Evolutionary conservation across 2,888 invertebrate genomes (phyloP), one percentile per base, ranked within the genome.

Genomic region (Gastracanthus pulcherrimus): DNA sequence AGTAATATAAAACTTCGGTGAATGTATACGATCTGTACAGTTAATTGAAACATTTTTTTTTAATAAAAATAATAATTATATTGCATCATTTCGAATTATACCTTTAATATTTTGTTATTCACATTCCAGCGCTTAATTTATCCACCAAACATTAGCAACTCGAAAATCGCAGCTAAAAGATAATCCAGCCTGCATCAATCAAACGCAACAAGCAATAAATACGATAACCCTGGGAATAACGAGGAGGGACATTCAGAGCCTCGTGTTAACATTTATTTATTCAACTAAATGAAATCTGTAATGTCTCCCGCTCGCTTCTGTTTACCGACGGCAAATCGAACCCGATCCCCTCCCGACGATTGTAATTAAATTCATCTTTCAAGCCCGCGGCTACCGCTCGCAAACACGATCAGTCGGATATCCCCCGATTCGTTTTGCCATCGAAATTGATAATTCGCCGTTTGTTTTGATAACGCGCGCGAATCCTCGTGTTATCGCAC

Each of bases 381-480:
- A 26, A 58, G 48, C 62, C 36, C 26, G 23, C 64, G 36, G 60
- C 19, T 9, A 6, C 7, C 34, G 34, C 34, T n/a, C 23, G 66
- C 60, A 78, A 78, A 66, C 66, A 72, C 34, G 72, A 79, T 72
- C 67, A 67, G 66, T 79, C 55, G 79, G 23, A 60, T 67, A 26
- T 66, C 36, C 67, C 29, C n/a, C 31, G n/a, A 38, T 64, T 78
- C 51, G 70, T 77, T 70, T 48, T 11, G 58, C 38, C n/a, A 2
- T 31, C 45, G 72, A 80, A 80, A 76, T 80, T 80, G 77, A 78
- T 75, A 78, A 78, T 83, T 83, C 75, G 66, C 23, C 51, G 71
- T 83, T 71, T 81, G 70, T 81, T 81, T 79, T 81, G 72, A 69
- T 72, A 81, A 72, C 48, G 58, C 70, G 70, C 38, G 41, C 26